Evolutionary conservation across 2,888 invertebrate species (phyloP).

Genomic region (Drosophila pseudotalamancana): DNA sequence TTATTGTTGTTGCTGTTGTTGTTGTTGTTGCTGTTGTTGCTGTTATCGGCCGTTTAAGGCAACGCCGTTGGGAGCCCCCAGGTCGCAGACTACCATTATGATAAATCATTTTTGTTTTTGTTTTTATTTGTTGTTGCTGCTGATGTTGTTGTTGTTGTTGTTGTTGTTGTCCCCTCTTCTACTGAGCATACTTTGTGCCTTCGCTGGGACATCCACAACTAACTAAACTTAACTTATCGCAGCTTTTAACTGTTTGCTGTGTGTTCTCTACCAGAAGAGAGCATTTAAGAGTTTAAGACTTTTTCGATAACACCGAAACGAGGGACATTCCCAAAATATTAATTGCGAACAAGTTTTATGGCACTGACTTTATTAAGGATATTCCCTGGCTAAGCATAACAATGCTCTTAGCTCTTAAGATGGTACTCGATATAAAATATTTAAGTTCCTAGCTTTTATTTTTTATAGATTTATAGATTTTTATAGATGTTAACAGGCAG

Average conservation of each 20-base stretch:
- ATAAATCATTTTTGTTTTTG: constrained; percentile 75
- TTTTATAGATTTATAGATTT: too few species aligned
- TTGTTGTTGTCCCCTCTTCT: constrained; percentile 29
- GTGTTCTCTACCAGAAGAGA: constrained; percentile 42
- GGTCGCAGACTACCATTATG: constrained; percentile 67
- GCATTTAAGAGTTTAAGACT: not conserved
- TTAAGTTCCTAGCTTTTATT: too few species aligned
- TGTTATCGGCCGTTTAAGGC: constrained; percentile 76
- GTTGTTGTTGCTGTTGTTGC: constrained; percentile 23
- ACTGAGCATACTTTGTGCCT: constrained; percentile 14
- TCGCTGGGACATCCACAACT: constrained; percentile 29
- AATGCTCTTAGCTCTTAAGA: too few species aligned
- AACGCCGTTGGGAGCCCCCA: constrained; percentile 68
- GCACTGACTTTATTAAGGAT: too few species aligned
- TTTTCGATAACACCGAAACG: not conserved
- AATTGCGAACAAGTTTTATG: not conserved
- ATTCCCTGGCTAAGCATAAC: too few species aligned
- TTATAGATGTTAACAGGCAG: too few species aligned
- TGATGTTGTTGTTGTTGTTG: too few species aligned
- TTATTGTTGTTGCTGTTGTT: constrained; percentile 48
- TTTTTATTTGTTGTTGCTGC: constrained; percentile 33
- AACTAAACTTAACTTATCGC: constrained; percentile 52
- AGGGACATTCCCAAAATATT: not conserved
- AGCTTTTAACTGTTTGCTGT: constrained; percentile 22
- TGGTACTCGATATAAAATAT: too few species aligned